Percentiles rank a stretch among this genome's conserved stretches.
phyloP scores from a whole-genome alignment of 2,888 invertebrate species.

The Pristionchus entomophagus region DNA sequence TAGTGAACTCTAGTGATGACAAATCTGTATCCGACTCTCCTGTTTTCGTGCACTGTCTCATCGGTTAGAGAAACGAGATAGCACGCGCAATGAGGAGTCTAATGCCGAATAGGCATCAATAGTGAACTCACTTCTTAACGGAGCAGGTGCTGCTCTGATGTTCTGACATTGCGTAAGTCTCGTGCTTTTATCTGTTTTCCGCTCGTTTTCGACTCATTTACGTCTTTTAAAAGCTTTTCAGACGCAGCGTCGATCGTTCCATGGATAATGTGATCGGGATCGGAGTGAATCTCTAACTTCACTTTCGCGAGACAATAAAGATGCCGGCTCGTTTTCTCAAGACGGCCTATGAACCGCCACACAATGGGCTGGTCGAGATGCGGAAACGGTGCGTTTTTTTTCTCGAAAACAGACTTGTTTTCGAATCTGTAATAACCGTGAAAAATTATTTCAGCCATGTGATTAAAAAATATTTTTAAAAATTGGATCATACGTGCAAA shows the following conservation, averaged over 20 bases:
- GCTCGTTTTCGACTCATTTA: neutral
- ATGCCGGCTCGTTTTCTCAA: conserved; percentile 42
- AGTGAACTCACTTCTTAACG: too few relatives aligned
- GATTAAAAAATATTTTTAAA: too few relatives aligned
- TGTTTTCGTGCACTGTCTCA: too few relatives aligned
- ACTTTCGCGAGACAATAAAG: neutral
- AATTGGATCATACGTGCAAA: too few relatives aligned
- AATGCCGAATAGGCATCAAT: too few relatives aligned
- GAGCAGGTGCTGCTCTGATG: neutral
- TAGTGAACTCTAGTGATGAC: too few relatives aligned
- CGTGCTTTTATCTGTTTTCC: neutral
- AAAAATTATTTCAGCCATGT: too few relatives aligned
- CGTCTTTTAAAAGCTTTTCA: neutral
- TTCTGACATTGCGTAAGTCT: neutral
- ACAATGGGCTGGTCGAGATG: conserved; percentile 43
- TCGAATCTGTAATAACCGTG: too few relatives aligned
- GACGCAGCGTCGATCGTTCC: neutral
- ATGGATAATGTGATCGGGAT: conserved; percentile 35
- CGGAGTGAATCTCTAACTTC: neutral
- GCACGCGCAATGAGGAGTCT: too few relatives aligned
- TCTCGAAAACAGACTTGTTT: too few relatives aligned
- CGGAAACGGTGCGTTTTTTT: conserved; percentile 35
- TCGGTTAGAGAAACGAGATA: too few relatives aligned
- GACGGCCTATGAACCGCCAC: conserved; percentile 29
- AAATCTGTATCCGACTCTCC: too few relatives aligned